Conservation (phyloP, 2,888 invertebrate species). For the Octonoba sinensis region DNA sequence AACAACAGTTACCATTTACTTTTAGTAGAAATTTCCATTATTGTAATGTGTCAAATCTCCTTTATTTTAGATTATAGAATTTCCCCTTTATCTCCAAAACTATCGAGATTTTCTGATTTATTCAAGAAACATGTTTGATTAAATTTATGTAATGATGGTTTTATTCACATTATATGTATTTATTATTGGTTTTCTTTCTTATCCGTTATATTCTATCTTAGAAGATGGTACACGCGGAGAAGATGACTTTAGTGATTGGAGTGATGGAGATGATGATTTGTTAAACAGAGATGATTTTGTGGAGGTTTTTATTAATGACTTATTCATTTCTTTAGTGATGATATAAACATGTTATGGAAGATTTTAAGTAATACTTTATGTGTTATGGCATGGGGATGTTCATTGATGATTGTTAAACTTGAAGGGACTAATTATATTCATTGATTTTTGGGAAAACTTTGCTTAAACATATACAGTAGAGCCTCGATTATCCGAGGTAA, state of each 20-base stretch:
- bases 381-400: no score
- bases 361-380: no score
- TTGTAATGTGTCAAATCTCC: no score
- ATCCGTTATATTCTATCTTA: background rate
- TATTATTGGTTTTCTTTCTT: background rate
- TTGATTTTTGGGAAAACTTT: no score
- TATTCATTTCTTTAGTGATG: no score
- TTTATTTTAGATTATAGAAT: background rate
- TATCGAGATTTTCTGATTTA: background rate
- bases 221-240: constrained; percentile 62
- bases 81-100: background rate
- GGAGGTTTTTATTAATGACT: constrained; percentile 16
- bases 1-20: no score
- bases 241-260: constrained; percentile 85
- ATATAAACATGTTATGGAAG: no score
- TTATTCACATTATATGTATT: background rate
- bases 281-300: constrained; percentile 54
- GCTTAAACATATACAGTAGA: no score
- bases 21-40: no score
- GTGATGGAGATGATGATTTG: constrained; percentile 86
- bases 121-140: background rate
- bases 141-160: background rate
- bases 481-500: no score
- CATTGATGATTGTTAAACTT: no score
- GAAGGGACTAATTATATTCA: no score